A percentile compares a stretch with the other conserved stretches of the same genome.
Evolutionary conservation across 2,888 invertebrate species (phyloP).

Genomic region (Drosophila diplacantha): DNA sequence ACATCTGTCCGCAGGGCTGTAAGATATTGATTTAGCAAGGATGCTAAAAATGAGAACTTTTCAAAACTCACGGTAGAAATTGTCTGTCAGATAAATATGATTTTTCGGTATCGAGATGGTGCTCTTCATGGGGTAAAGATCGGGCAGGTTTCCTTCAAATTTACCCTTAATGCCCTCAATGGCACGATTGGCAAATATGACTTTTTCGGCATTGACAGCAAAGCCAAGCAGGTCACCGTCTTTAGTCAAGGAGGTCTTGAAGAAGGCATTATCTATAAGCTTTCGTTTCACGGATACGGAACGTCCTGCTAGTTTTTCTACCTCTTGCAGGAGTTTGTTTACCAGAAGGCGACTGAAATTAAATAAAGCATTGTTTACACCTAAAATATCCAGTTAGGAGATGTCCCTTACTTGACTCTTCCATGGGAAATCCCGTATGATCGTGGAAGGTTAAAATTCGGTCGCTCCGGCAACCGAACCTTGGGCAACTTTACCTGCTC

Average conservation of each 20-base stretch:
- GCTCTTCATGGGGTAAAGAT: slow-evolving; percentile 86
- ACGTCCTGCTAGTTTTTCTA: slow-evolving; percentile 82
- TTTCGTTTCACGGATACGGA: slow-evolving; percentile 80
- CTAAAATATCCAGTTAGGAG: background rate
- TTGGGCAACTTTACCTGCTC: slow-evolving; percentile 88
- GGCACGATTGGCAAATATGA: slow-evolving; percentile 82
- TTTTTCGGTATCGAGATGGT: slow-evolving; percentile 80
- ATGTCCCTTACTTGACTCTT: slow-evolving; percentile 82
- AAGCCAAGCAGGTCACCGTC: slow-evolving; percentile 83
- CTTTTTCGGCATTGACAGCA: slow-evolving; percentile 82
- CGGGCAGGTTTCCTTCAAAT: slow-evolving; percentile 81
- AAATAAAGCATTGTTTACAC: slow-evolving; percentile 16
- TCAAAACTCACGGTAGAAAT: slow-evolving; percentile 84
- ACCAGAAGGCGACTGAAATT: slow-evolving; percentile 81
- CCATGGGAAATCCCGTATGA: slow-evolving; percentile 85
- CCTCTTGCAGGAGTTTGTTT: slow-evolving; percentile 83
- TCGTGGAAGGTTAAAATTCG: slow-evolving; percentile 85
- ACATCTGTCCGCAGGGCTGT: slow-evolving; percentile 59
- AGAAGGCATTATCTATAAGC: slow-evolving; percentile 81
- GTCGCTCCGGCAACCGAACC: slow-evolving; percentile 83
- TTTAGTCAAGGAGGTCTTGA: slow-evolving; percentile 81
- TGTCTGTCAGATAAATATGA: slow-evolving; percentile 82
- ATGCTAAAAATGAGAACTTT: background rate
- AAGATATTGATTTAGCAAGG: background rate
- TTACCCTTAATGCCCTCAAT: slow-evolving; percentile 80